These are phyloP conservation scores for Morus bassanus DNA, from an alignment of 2,797 vertebrate species.

Conservation along the genomic window DNA sequence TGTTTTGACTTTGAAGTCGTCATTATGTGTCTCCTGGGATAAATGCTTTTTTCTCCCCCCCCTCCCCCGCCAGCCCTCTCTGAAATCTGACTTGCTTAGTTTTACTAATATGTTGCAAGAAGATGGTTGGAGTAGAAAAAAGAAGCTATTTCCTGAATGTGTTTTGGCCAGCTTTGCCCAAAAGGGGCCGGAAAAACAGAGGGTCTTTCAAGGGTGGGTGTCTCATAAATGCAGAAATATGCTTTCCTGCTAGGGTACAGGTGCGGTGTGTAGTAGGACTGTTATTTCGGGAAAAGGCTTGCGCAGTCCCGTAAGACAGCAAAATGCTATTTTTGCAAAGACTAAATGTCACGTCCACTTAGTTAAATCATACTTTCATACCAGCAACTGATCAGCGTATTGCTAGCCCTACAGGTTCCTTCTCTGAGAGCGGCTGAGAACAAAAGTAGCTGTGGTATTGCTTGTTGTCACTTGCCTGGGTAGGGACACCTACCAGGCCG, in stretches of 20 bases:
- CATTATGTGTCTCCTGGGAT: not conserved
- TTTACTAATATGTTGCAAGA: not conserved
- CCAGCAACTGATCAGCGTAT: not conserved
- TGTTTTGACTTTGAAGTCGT: not conserved
- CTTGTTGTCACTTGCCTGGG: not conserved
- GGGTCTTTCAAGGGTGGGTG: not conserved
- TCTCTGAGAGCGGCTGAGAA: not conserved
- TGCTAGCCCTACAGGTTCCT: not conserved
- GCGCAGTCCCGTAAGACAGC: not conserved
- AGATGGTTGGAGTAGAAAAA: not conserved
- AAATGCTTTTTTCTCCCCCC: not conserved
- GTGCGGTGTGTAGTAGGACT: not conserved
- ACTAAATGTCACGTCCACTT: fast-evolving
- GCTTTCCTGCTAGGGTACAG: not conserved
- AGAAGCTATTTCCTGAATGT: not conserved
- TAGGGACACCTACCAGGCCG: not conserved
- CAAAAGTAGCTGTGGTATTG: not conserved
- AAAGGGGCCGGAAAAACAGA: not conserved
- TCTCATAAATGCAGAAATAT: not conserved
- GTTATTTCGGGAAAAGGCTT: not conserved
- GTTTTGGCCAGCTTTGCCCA: not conserved
- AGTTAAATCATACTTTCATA: not conserved
- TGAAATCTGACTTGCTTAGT: not conserved
- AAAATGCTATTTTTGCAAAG: not conserved
- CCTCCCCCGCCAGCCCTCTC: not conserved